Conservation (phyloP, 2,797 vertebrate species). For the Tachyglossus aculeatus region DNA sequence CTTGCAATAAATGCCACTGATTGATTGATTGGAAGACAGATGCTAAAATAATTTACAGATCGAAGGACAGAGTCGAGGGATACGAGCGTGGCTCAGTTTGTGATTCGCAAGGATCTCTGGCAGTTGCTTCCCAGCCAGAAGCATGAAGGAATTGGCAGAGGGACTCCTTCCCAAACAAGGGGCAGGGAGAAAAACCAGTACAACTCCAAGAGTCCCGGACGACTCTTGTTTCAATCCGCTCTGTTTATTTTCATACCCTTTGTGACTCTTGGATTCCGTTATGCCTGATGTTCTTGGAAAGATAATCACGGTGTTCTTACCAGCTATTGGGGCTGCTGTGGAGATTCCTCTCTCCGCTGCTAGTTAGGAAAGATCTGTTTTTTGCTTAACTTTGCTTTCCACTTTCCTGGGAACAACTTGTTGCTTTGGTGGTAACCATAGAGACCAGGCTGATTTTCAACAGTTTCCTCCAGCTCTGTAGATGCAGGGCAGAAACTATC, state of each 20-base stretch:
- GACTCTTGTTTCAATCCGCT: background rate
- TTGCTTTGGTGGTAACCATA: constrained; percentile 56
- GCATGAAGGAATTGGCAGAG: constrained; percentile 8
- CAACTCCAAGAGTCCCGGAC: background rate
- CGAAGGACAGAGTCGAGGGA: too few relatives aligned
- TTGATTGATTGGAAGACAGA: too few relatives aligned
- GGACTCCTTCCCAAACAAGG: background rate
- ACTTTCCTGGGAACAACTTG: constrained; percentile 56
- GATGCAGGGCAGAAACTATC: constrained; percentile 27
- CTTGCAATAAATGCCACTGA: too few relatives aligned
- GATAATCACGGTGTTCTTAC: constrained; percentile 16
- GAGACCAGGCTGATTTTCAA: constrained; percentile 49
- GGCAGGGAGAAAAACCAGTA: background rate
- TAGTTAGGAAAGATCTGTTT: constrained; percentile 59
- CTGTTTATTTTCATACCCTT: constrained; percentile 43
- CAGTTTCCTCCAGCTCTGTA: constrained; percentile 21
- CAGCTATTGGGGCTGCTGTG: constrained; percentile 25
- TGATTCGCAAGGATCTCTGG: too few relatives aligned
- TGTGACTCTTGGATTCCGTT: constrained; percentile 54
- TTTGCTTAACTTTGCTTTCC: constrained; percentile 61
- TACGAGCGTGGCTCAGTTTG: too few relatives aligned
- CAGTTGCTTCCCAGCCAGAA: constrained; percentile 13
- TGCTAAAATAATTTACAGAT: too few relatives aligned
- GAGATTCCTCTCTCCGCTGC: constrained; percentile 32
- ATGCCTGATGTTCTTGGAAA: constrained; percentile 24